Conservation (phyloP, 2,888 invertebrate genomes). For the Merodon equestris region DNA sequence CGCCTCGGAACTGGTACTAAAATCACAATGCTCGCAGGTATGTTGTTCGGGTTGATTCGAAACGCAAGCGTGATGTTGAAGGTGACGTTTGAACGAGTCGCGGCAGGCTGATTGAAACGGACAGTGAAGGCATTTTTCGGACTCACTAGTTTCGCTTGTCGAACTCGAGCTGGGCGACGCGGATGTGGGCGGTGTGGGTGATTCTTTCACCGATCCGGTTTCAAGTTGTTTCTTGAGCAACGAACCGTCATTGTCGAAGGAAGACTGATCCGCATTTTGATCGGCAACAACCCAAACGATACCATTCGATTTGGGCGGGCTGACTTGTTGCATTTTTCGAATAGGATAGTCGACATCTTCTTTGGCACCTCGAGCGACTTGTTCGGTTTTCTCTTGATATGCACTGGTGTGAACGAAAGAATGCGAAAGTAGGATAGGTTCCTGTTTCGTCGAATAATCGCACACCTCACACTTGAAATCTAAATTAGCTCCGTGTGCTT, state of each 20-base stretch:
- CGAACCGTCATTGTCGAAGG: conserved; percentile 73
- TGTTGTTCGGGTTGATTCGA: conserved; percentile 81
- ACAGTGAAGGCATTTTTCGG: conserved; percentile 84
- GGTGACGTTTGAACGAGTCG: conserved; percentile 87
- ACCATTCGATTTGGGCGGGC: conserved; percentile 72
- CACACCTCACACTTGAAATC: conserved; percentile 87
- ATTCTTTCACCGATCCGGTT: conserved; percentile 69
- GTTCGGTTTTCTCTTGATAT: conserved; percentile 88
- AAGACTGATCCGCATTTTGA: conserved; percentile 73
- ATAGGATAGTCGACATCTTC: conserved; percentile 83
- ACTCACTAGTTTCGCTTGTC: conserved; percentile 51
- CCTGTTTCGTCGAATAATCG: conserved; percentile 87
- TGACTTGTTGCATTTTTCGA: conserved; percentile 81
- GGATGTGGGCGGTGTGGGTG: conserved; percentile 33
- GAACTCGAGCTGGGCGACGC: conserved; percentile 41
- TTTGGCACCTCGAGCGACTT: conserved; percentile 83
- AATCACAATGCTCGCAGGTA: conserved; percentile 90
- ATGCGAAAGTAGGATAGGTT: conserved; percentile 85
- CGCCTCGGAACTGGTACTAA: conserved; percentile 86
- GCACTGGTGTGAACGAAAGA: conserved; percentile 86
- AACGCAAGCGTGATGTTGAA: conserved; percentile 85
- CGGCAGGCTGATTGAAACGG: conserved; percentile 88
- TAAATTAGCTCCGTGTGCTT: conserved; percentile 74
- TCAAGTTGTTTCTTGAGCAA: conserved; percentile 76
- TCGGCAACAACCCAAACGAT: conserved; percentile 76